A percentile compares a stretch with the other conserved stretches of the same genome.
Evolutionary conservation across 2,113 vertebrate species (phyloP).

Genomic region (Phalacrocorax brasilianus): DNA sequence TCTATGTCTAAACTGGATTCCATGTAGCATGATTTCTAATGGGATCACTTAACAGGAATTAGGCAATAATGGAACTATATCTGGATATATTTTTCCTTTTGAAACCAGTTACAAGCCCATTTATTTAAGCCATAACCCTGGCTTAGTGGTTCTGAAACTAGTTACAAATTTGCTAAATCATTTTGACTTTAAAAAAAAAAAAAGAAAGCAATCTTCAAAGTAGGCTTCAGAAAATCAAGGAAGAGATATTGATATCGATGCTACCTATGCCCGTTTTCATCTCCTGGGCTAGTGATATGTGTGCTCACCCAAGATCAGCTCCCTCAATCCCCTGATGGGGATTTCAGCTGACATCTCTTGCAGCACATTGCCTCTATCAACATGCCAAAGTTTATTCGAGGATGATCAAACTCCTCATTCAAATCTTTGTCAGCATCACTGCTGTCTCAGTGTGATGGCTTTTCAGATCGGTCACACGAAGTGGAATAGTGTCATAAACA

Average conservation of each 20-base stretch:
- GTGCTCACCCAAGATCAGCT: background rate
- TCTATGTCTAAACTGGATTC: background rate
- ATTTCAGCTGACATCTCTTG: background rate
- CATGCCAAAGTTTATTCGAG: background rate
- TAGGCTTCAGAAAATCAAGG: background rate
- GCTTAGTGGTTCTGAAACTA: background rate
- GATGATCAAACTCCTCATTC: background rate
- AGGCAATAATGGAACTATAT: background rate
- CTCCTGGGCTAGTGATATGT: background rate
- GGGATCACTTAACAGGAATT: background rate
- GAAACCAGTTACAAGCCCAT: background rate
- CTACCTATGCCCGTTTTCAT: background rate
- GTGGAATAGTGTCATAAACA: background rate
- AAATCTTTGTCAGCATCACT: background rate
- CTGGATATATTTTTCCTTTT: background rate
- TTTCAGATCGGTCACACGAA: rapidly evolving
- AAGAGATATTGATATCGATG: rapidly evolving
- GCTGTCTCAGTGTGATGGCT: rapidly evolving
- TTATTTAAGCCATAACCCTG: background rate
- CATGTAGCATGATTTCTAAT: background rate
- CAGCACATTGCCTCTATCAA: background rate
- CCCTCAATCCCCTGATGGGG: rapidly evolving
- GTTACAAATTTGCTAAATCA: background rate
- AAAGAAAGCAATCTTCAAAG: background rate
- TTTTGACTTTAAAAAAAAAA: background rate